Percentiles rank a stretch among this genome's conserved stretches.
Evolutionary conservation across 2,113 vertebrate species (phyloP).

Genomic region (Neotoma lepida): DNA sequence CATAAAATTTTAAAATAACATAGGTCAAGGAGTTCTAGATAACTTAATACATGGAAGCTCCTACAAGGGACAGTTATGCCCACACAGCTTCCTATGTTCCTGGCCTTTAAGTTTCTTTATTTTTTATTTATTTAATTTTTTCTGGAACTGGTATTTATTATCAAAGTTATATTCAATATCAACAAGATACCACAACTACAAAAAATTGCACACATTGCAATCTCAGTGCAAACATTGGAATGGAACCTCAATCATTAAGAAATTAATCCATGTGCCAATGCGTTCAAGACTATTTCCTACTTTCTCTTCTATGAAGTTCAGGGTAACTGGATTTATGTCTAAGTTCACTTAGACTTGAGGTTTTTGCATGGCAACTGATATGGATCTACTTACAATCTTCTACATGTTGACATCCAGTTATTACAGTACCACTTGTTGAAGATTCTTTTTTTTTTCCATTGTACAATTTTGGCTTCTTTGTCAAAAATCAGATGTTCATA

Average conservation of each 20-base stretch:
- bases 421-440: too few species aligned
- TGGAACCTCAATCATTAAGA: slow-evolving; percentile 83
- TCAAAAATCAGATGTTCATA: too few species aligned
- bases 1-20: neutral
- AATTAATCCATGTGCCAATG: too few species aligned
- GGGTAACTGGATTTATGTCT: too few species aligned
- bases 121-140: neutral
- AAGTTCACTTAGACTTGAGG: too few species aligned
- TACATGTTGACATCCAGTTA: too few species aligned
- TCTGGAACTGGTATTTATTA: slow-evolving; percentile 87
- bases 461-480: too few species aligned
- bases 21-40: neutral
- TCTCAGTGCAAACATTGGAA: slow-evolving; percentile 87
- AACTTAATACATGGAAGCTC: neutral
- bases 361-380: too few species aligned
- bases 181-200: slow-evolving; percentile 88
- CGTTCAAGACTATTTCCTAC: too few species aligned
- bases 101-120: neutral
- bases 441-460: too few species aligned
- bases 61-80: neutral
- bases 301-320: too few species aligned
- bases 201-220: slow-evolving; percentile 86
- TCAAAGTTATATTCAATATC: slow-evolving; percentile 86
- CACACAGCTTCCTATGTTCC: neutral
- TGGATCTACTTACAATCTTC: too few species aligned